Percentiles rank a stretch among this genome's conserved stretches.
Conservation (phyloP, 2,888 invertebrate species). For the Acrocera orbiculus region DNA sequence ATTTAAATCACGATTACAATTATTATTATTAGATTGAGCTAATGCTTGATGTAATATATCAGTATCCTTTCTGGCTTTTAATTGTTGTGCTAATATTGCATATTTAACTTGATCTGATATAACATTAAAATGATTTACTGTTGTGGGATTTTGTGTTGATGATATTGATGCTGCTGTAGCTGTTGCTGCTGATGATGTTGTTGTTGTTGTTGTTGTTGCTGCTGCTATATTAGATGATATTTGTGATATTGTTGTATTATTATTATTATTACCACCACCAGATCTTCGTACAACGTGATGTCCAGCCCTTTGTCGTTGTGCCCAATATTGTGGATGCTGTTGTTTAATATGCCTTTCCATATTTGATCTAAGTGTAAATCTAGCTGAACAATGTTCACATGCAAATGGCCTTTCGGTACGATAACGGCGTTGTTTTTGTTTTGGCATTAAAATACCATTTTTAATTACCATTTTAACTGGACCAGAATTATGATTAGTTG, state of each 20-base stretch:
- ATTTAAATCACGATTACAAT: conserved; percentile 11
- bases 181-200: conserved; percentile 5
- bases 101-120: conserved; percentile 54
- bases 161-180: conserved; percentile 7
- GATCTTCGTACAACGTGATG: conserved; percentile 31
- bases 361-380: conserved; percentile 81
- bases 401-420: conserved; percentile 80
- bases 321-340: conserved; percentile 83
- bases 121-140: conserved; percentile 24
- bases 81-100: conserved; percentile 60
- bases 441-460: conserved; percentile 77
- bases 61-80: conserved; percentile 40
- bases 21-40: conserved; percentile 22
- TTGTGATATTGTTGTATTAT: conserved; percentile 8
- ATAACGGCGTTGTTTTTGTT: conserved; percentile 78
- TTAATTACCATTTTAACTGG: conserved; percentile 73
- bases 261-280: conserved; percentile 24
- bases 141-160: conserved; percentile 19
- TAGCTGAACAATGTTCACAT: conserved; percentile 77
- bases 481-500: conserved; percentile 31
- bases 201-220: too few species aligned
- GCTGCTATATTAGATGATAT: conserved; percentile 14
- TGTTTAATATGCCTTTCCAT: conserved; percentile 92
- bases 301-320: conserved; percentile 50
- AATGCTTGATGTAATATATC: conserved; percentile 28